Base-by-base conservation (phyloP, 1,140 invertebrate species). In the Calliopsis andreniformis region DNA sequence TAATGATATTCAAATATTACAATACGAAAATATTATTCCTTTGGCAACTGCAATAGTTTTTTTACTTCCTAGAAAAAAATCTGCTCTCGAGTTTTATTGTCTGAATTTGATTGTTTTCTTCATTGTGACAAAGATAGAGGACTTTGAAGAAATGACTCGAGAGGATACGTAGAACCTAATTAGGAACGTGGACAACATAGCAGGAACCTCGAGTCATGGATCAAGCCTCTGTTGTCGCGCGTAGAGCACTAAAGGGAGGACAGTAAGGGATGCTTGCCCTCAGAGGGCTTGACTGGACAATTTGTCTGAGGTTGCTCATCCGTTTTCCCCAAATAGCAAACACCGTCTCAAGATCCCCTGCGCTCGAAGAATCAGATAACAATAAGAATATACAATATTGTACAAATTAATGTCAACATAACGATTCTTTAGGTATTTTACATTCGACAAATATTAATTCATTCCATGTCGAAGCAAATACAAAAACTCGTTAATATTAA, bases 191-290 rank as follows among this genome's bases (percentile, higher is more conserved):
- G 35, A 28, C 39, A 23, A 32, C 51, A 39, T 6, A 18, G 64
- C 25, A 18, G 62, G 23, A 23, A 6, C 20, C 25, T n/a, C 42
- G 75, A 81, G 72, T 56, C 79, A 76, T 51, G 67, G 66, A 76
- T 79, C 64, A 76, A 43, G 78, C 43, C 63, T 79, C 76, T 79
- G 68, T 56, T 51, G 47, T 64, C 39, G 72, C 55, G 51, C 63
- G 35, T 47, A 53, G 47, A 32, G 23, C 30, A 55, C 43, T 42
- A 18, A 76, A 39, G 42, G n/a, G 64, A 35, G 30, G 61, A 77
- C 59, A 64, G 49, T 79, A 77, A 80, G 68, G 73, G 71, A 80
- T 78, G 78, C 62, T 73, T 68, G 63, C 55, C 55, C 61, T 61
- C 43, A 45, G 43, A 69, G 56, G 18, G 62, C 63, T 72, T 66